Evolutionary conservation across 2,888 invertebrate genomes (phyloP).

Genomic region (Copidosoma aretas): DNA sequence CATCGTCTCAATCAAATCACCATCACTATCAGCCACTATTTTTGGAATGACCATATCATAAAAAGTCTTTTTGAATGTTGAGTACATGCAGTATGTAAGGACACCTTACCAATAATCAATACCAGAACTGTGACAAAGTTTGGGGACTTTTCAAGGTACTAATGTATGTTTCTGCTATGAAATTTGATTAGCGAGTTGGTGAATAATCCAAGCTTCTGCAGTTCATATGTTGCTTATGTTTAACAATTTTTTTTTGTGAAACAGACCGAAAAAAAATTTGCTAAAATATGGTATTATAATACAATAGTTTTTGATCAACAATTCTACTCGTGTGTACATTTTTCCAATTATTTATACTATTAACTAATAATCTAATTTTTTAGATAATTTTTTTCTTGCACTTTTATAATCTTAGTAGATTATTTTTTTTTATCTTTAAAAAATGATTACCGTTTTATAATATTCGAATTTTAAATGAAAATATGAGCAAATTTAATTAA

Average conservation of each 20-base stretch:
- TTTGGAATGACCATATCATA: constrained; percentile 50
- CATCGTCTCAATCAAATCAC: constrained; percentile 77
- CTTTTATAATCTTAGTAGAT: background rate
- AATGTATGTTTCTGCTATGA: constrained; percentile 48
- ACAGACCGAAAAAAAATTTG: constrained; percentile 30
- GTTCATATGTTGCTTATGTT: constrained; percentile 48
- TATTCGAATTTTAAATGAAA: no score
- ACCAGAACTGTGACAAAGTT: constrained; percentile 62
- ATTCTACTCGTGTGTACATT: no score
- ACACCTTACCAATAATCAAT: constrained; percentile 60
- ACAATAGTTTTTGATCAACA: background rate
- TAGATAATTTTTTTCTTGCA: background rate
- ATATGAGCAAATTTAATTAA: no score
- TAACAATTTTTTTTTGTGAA: constrained; percentile 53
- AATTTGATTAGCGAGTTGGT: constrained; percentile 50
- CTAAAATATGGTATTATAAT: no score
- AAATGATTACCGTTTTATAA: no score
- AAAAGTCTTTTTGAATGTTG: constrained; percentile 41
- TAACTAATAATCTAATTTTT: background rate
- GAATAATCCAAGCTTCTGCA: constrained; percentile 56
- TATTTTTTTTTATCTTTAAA: no score
- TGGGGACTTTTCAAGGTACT: constrained; percentile 57
- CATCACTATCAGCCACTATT: constrained; percentile 88
- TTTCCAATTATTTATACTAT: background rate
- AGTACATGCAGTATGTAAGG: constrained; percentile 63